Percentiles rank a stretch among this genome's conserved stretches.
Evolutionary conservation across 2,888 invertebrate species (phyloP).

Genomic region (Cyaniris semiargus): DNA sequence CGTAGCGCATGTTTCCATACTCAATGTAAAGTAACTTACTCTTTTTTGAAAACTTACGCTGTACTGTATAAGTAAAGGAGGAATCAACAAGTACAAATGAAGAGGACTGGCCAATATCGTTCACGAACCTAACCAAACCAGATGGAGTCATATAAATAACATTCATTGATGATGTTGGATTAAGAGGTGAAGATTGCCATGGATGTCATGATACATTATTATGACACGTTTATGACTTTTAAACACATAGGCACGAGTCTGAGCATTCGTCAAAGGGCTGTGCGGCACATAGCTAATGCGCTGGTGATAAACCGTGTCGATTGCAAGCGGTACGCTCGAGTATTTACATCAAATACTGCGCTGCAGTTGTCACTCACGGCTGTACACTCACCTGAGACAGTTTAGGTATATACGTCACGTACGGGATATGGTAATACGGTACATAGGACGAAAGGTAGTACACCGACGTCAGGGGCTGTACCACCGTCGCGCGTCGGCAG

Average conservation of each 20-base stretch:
- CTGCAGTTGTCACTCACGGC: conserved; percentile 30
- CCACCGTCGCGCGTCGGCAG: conserved; percentile 44
- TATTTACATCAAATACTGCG: conserved; percentile 38
- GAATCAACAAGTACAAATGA: not conserved
- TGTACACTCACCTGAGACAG: conserved; percentile 69
- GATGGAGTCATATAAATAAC: not conserved
- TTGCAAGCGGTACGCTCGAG: conserved; percentile 37
- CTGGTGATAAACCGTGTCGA: conserved; percentile 26
- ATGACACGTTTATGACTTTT: not conserved
- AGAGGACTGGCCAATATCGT: not conserved
- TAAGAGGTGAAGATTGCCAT: not conserved
- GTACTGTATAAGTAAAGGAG: not conserved
- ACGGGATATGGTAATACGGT: conserved; percentile 69
- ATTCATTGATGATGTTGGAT: not conserved
- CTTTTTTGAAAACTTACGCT: not conserved
- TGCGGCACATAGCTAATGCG: not conserved
- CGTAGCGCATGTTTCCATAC: not conserved
- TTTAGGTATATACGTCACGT: conserved; percentile 67
- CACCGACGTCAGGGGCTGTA: conserved; percentile 68
- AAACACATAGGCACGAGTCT: not conserved
- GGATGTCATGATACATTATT: not conserved
- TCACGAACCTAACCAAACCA: not conserved
- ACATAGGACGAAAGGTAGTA: conserved; percentile 69
- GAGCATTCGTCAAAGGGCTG: not conserved
- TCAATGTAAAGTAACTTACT: not conserved